Evolutionary conservation across 2,888 invertebrate genomes (phyloP), one percentile per base, ranked within the genome.

Genomic region (Syrphus vitripennis): DNA sequence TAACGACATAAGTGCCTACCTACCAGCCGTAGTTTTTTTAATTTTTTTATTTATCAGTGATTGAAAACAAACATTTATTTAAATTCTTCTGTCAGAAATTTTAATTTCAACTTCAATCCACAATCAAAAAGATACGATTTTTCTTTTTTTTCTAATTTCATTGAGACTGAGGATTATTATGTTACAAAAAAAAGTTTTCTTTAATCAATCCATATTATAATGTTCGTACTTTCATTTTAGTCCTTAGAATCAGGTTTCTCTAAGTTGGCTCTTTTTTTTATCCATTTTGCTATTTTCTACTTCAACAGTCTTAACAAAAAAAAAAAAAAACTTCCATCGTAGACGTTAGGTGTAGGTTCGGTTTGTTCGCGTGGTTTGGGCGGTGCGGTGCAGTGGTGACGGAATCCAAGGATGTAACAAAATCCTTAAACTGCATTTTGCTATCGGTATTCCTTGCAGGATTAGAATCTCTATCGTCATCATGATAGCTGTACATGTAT

Each of bases 381-480:
- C n/a, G n/a, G n/a, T n/a, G n/a, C n/a, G n/a, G n/a, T n/a, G n/a
- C n/a, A n/a, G n/a, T n/a, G n/a, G n/a, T n/a, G n/a, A n/a, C n/a
- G 4, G 50, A 55, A 16, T 55, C 29, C 29, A 59, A 59, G 59
- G 34, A 59, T 59, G 37, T 37, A 59, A 34, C 14, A 10, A 59
- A 21, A 59, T 59, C 14, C 31, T 34, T 37, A 34, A 59, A 59
- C 34, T 21, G 37, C 59, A 59, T 4, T 59, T 21, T 37, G 3
- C 34, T n/a, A 59, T 34, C 31, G 34, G 3, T 34, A 37, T 21
- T 14, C 14, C 34, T 24, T 24, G 21, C 24, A 48, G 5, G 14
- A n/a, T n/a, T n/a, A 26, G 5, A 50, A 50, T 50, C 50, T 12
- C 50, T 50, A 10, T 37, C 59, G 59, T 31, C 81, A 63, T 81